Evolutionary conservation across 2,113 vertebrate species (phyloP), one percentile per base, ranked within the genome.

Genomic region (Anolis carolinensis): DNA sequence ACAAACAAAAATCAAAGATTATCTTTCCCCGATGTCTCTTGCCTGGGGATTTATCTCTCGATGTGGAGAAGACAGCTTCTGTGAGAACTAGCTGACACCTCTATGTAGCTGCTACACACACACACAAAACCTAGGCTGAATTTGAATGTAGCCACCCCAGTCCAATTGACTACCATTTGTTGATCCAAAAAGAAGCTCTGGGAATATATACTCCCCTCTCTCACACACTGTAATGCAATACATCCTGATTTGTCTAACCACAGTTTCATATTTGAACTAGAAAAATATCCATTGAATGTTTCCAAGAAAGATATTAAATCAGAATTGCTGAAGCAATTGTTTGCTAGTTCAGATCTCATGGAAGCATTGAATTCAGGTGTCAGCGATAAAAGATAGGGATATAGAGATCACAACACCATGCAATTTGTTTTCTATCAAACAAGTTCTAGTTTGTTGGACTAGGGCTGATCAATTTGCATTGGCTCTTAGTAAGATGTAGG

Each of bases 71-170:
- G 55, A 59, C 55, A 59, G 16, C 55, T 59, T 59, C 52, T 59
- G 13, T 16, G 14, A 59, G 55, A 14, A 59, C 16, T 59, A 16
- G 55, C 55, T 59, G 55, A 59, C 55, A 59, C 14, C 14, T 59
- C 13, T 59, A 9, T 89, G 32, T 74, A 77, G 89, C 83, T n/a
- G n/a, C n/a, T n/a, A 27, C 25, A 21, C 13, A 59, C 55, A 59
- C 55, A 14, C 62, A 62, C 32, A 4, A 62, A 20, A 21, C 6
- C n/a, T 27, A 76, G 25, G 30, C 13, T 48, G 44, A 76, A 27
- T 27, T 52, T 48, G 16, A 10, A 76, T 30, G 74, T 48, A 52
- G 50, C 25, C 7, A n/a, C n/a, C 48, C 13, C 11, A 76, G 25
- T 11, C 39, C 48, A 50, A 50, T 30, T 50, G 30, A 52, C 18